Base-by-base conservation (phyloP, 2,888 invertebrate genomes). In the Lasius fuliginosus region DNA sequence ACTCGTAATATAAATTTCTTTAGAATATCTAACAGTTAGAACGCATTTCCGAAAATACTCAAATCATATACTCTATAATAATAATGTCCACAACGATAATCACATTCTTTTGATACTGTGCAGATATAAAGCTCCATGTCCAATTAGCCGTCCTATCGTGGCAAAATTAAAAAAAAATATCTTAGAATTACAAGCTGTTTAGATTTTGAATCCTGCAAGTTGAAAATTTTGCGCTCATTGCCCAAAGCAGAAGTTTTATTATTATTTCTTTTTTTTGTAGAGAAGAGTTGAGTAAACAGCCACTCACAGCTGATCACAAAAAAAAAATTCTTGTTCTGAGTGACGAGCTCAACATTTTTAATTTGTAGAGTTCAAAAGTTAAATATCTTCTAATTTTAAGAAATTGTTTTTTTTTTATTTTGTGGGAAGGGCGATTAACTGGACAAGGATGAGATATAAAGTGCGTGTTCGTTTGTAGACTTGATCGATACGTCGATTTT, bases 31-130 rank as follows among this genome's bases (percentile, higher is more conserved):
- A 27, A 83, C 65, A 81, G 23, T 76, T 76, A 67, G n/a, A 81
- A 75, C 65, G 86, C 42, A 23, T 85, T 74, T 87, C 49, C 67
- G 65, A 79, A 84, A 89, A 89, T 83, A 68, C 30, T 81, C 42
- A 84, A 82, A 60, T 82, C n/a, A 71, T 58, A 64, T 27, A 23
- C 60, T 49, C 30, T 27, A 53, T 11, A 11, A 64, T 76, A 65
- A 76, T 6, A 62, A 65, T 58, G 27, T 30, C 49, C 12, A 9
- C 3, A 68, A 68, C 8, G 27, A 33, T 46, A 23, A 23, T 58
- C n/a, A 46, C 15, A 53, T 53, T 85, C 18, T 27, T 30, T 27
- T 77, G 62, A 60, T 53, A 83, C 67, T 46, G 40, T 30, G 30
- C 12, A 60, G 23, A 67, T 49, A 49, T 49, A 49, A 49, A 49